Base-by-base conservation (phyloP, 2,797 vertebrate genomes). In the Argyrosomus regius region DNA sequence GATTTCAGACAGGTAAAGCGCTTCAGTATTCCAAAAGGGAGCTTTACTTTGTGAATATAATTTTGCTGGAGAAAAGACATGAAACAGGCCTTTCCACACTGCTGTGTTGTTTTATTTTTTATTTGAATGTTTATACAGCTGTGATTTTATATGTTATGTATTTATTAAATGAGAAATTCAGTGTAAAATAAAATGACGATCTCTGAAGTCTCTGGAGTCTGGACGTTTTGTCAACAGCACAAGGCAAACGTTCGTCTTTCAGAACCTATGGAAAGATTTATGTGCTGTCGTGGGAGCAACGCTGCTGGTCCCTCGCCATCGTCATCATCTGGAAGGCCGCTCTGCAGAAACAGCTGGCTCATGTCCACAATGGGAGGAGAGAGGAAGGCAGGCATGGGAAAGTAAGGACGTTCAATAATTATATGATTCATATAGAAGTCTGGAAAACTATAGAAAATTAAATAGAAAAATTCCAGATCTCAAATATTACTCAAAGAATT, bases 291-390 rank as follows among this genome's bases (percentile, higher is more conserved):
- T 74, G 76, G 77, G 81, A 86, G 80, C 70, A 18, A 18, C 4
- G 22, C 54, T 67, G 72, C 74, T 81, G 78, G 72, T 85, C 58
- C 26, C 45, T 50, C 10, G 7, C 74, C 83, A 66, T 54, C 65
- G 26, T 81, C 81, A 62, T 87, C 84, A 85, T 88, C 65, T 88
- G 81, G 81, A 87, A 78, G 80, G 75, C 61, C 5, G 18, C 71
- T 75, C 76, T 59, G 78, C 65, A 82, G 82, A 68, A 88, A 80
- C 86, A 83, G 82, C 90, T 91, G 91, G 90, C 85, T 84, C 46
- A 0, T 14, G 35, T 89, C 88, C 89, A 88, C 52, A 2, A 58
- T 17, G 67, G 76, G 67, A 80, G 72, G 69, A 85, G 70, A 81
- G 45, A 83, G 70, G 22, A 71, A 48, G 75, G 79, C 74, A 63